Base-by-base conservation (phyloP, 2,797 vertebrate species). In the Megaceryle alcyon region DNA sequence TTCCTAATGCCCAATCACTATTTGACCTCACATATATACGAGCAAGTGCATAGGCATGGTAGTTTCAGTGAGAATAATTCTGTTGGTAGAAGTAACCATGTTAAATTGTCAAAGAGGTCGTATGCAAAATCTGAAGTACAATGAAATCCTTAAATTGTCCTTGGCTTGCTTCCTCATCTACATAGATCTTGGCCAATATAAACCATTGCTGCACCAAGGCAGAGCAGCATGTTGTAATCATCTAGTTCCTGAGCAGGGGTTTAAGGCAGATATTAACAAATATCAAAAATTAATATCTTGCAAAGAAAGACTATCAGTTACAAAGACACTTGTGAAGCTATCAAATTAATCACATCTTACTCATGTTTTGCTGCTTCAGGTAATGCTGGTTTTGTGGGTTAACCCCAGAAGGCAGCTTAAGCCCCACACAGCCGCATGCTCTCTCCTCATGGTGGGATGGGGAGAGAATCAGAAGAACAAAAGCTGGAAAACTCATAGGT, bases 381-480 rank as follows among this genome's bases (percentile, higher is more conserved):
- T 66, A 46, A 6, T 53, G 22, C 29, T n/a, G 21, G 31, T 51
- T 28, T 6, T 57, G 43, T 49, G 26, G 31, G 29, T 61, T 61
- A 82, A 69, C 14, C 25, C 20, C 28, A 75, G 33, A 37, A 46
- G 23, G 15, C 39, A 75, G 19, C 19, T 39, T 68, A 39, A 81
- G 33, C 16, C 29, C 29, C 19, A 15, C 9, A 7, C 19, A 39
- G n/a, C n/a, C 1, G 1, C 31, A 35, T 4, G 1, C 9, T 57
- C 16, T 9, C 61, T 64, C 41, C 19, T 65, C 39, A 14, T 14
- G 21, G 63, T 44, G 29, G 63, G 61, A 65, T 22, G 21, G 20
- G 31, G 31, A 46, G 43, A 65, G 43, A n/a, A n/a, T 17, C 31
- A 21, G 31, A 66, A 33, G 43, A 41, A 39, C 43, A 43, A 31